These are phyloP conservation scores for Ditylenchus dipsaci DNA, from an alignment of 1,140 invertebrate species.

Conservation along the genomic window DNA sequence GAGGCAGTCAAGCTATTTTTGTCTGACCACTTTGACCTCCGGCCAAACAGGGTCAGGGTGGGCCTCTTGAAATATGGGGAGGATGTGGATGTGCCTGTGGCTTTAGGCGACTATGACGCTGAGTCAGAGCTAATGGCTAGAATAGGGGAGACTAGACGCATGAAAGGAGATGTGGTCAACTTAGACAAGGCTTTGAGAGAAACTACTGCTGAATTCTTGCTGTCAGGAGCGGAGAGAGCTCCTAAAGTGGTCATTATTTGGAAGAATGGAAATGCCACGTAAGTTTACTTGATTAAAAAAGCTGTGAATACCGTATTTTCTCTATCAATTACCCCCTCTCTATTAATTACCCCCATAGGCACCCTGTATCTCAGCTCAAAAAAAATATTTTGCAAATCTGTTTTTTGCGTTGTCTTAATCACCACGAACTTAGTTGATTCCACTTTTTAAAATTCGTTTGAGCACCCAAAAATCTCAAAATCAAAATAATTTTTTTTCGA, in stretches of 20 bases:
- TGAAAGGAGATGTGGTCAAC: conserved; percentile 48
- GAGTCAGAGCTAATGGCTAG: conserved; percentile 44
- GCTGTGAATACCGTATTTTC: no score
- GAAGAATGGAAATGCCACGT: conserved; percentile 48
- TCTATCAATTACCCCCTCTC: not conserved
- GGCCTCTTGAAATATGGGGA: conserved; percentile 51
- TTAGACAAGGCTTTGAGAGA: conserved; percentile 51
- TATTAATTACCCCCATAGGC: no score
- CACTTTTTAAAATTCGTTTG: no score
- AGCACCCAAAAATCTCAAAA: no score
- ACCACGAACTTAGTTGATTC: no score
- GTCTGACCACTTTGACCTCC: conserved; percentile 50
- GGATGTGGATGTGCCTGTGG: conserved; percentile 45
- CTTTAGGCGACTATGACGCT: conserved; percentile 52
- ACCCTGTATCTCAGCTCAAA: no score
- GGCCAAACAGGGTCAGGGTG: conserved; percentile 47
- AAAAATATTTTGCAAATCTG: no score
- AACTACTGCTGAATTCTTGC: conserved; percentile 46
- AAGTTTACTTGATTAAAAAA: not conserved
- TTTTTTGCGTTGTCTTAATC: no score
- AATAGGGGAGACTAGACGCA: conserved; percentile 48
- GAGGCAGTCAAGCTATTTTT: conserved; percentile 53
- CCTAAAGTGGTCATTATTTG: conserved; percentile 51
- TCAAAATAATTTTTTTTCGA: no score
- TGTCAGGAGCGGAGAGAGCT: conserved; percentile 42